A percentile compares a stretch with the other conserved stretches of the same genome.
phyloP scores from a whole-genome alignment of 1,140 invertebrate species.

The Ceratina australensis region DNA sequence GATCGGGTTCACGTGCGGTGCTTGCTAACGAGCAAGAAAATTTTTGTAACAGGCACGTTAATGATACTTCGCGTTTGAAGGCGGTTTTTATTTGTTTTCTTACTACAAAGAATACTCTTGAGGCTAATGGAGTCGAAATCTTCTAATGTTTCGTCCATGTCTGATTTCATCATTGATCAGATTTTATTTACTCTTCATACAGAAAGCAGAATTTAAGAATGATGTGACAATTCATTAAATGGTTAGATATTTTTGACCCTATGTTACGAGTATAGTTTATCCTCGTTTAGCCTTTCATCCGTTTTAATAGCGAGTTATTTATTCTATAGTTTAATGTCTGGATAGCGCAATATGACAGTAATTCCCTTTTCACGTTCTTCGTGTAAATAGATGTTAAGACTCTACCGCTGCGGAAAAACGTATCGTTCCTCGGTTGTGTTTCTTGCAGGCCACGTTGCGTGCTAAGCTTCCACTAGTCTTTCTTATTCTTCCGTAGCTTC shows the following conservation, averaged over 20 bases:
- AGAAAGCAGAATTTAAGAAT: not conserved
- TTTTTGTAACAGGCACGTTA: not conserved
- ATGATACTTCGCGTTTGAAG: too few species aligned
- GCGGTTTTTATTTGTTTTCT: not conserved
- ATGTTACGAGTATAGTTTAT: not conserved
- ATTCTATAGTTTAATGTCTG: not conserved
- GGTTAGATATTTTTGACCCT: not conserved
- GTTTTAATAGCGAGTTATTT: not conserved
- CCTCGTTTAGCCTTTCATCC: not conserved
- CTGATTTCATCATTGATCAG: too few species aligned
- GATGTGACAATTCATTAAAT: too few species aligned
- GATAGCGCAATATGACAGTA: not conserved
- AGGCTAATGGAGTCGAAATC: too few species aligned
- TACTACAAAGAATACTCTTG: not conserved
- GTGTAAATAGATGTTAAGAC: not conserved
- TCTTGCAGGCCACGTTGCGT: constrained; percentile 2
- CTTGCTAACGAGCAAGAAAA: not conserved
- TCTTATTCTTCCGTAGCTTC: not conserved
- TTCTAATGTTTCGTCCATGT: too few species aligned
- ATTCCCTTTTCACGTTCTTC: constrained; percentile 1
- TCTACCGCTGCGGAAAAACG: not conserved
- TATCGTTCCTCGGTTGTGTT: not conserved
- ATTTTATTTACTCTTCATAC: too few species aligned
- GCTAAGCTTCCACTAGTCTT: constrained; percentile 10
- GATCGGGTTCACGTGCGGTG: constrained; percentile 22